Percentiles rank a stretch among this genome's conserved stretches.
Conservation (phyloP, 2,797 vertebrate species). For the Mormyrops boulengeri region DNA sequence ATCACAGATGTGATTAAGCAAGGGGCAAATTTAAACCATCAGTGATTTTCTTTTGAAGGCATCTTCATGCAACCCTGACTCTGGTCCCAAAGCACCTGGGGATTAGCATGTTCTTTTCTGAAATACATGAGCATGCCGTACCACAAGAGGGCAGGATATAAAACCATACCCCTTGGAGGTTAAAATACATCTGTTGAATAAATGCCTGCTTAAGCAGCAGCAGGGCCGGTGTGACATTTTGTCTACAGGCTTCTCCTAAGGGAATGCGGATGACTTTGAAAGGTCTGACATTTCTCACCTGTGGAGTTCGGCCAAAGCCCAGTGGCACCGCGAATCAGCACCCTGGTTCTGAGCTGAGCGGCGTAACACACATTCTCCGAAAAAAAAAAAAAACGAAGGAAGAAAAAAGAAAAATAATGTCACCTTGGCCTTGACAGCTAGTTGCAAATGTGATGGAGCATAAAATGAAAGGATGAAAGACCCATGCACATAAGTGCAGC, state of each 20-base stretch:
- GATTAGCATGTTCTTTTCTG: constrained; percentile 47
- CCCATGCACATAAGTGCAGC: background rate
- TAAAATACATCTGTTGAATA: constrained; percentile 23
- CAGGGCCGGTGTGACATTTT: constrained; percentile 52
- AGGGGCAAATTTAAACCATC: constrained; percentile 40
- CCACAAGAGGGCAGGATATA: constrained; percentile 38
- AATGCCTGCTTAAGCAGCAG: constrained; percentile 1
- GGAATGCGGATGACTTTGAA: constrained; percentile 2
- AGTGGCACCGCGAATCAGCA: background rate
- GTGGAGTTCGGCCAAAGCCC: constrained; percentile 2
- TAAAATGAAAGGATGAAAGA: constrained; percentile 11
- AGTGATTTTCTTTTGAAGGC: constrained; percentile 51
- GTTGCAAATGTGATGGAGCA: constrained; percentile 19
- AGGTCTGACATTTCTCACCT: constrained; percentile 16
- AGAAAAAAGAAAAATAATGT: background rate
- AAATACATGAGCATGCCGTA: constrained; percentile 40
- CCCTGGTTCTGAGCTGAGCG: background rate
- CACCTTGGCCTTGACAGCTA: background rate
- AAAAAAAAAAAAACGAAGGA: background rate
- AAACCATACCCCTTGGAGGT: constrained; percentile 31
- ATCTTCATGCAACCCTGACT: constrained; percentile 57
- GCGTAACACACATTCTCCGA: background rate
- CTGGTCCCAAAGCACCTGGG: constrained; percentile 41
- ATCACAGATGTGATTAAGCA: constrained; percentile 43
- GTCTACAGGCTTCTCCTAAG: constrained; percentile 34